Conservation (phyloP, 2,888 invertebrate species). For the Apantesis nais region DNA sequence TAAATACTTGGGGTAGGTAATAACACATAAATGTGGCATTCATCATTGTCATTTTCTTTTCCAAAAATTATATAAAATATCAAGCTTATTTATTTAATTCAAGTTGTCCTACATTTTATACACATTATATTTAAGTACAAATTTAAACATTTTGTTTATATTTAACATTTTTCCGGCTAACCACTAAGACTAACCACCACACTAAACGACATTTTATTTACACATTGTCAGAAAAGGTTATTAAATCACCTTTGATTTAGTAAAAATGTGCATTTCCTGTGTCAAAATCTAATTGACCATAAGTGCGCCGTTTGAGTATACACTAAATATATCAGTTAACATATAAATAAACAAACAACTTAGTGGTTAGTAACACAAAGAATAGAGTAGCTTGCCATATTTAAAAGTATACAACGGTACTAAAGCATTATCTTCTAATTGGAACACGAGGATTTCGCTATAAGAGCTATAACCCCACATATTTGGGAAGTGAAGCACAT, state of each 20-base stretch:
- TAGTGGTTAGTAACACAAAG: constrained; percentile 10
- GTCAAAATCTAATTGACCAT: neutral
- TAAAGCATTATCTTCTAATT: constrained; percentile 31
- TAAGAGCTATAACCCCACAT: constrained; percentile 21
- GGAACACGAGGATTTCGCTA: constrained; percentile 23
- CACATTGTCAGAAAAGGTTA: neutral
- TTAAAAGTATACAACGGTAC: constrained; percentile 21
- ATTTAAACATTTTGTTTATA: neutral
- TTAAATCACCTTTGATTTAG: neutral
- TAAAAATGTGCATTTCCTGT: neutral
- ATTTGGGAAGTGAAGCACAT: constrained; percentile 34
- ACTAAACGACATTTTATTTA: neutral
- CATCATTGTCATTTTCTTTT: neutral
- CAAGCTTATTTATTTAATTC: neutral
- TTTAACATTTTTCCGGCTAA: neutral
- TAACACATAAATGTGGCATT: neutral
- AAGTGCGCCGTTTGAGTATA: neutral
- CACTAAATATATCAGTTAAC: neutral
- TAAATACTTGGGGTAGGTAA: neutral
- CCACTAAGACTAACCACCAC: neutral
- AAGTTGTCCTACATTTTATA: too few relatives aligned
- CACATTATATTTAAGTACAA: neutral
- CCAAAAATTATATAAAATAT: neutral
- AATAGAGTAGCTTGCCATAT: constrained; percentile 5
- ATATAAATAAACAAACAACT: neutral